phyloP scores from a whole-genome alignment of 1,140 invertebrate species.

The Steinernema khuongi region DNA sequence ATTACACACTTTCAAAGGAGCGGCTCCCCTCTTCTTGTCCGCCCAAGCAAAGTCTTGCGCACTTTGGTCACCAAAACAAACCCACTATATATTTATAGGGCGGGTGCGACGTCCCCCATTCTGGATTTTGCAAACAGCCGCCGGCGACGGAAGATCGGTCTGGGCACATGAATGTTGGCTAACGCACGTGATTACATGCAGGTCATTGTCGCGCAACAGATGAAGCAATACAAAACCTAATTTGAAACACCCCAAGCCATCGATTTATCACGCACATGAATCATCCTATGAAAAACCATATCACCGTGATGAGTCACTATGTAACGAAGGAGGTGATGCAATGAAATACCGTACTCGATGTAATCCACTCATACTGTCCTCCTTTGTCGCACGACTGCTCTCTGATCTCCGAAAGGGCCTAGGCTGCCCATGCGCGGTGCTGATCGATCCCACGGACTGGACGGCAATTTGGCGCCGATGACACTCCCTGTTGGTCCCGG shows the following conservation, averaged over 20 bases:
- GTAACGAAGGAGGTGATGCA: too few relatives aligned
- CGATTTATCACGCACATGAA: constrained; percentile 14
- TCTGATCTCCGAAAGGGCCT: neutral
- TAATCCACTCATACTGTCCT: constrained; percentile 9
- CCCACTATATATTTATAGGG: neutral
- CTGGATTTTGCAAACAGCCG: neutral
- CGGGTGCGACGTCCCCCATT: neutral
- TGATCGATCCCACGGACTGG: constrained; percentile 7
- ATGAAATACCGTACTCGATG: too few relatives aligned
- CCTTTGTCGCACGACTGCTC: neutral
- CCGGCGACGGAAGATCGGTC: neutral
- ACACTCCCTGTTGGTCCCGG: neutral
- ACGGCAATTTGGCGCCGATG: constrained; percentile 14
- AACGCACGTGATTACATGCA: neutral
- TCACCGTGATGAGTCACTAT: too few relatives aligned
- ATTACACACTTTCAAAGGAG: neutral
- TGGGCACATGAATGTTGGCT: neutral
- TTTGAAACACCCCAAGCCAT: neutral
- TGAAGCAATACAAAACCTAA: neutral
- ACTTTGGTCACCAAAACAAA: too few relatives aligned
- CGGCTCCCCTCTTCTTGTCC: neutral
- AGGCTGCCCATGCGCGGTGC: neutral
- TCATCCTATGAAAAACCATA: too few relatives aligned
- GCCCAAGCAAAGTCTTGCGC: too few relatives aligned
- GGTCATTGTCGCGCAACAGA: neutral